phyloP scores from a whole-genome alignment of 2,888 invertebrate species.

The Sipha maydis region DNA sequence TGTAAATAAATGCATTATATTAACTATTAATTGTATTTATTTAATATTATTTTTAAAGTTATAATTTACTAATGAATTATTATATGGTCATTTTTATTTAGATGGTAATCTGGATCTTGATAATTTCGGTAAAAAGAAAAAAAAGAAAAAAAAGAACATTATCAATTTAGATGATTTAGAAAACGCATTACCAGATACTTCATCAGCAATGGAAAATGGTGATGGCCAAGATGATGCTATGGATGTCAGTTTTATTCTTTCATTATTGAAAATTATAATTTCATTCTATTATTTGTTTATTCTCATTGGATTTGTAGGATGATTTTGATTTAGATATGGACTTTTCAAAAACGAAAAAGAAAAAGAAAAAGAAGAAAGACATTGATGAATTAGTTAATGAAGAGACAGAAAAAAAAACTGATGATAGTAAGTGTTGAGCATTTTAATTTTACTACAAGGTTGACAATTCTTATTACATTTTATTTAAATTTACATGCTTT shows the following conservation, averaged over 20 bases:
- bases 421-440: constrained; percentile 70
- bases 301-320: constrained; percentile 67
- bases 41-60: neutral
- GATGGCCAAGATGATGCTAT: constrained; percentile 65
- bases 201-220: constrained; percentile 64
- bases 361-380: constrained; percentile 90
- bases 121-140: constrained; percentile 86
- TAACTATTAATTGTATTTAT: neutral
- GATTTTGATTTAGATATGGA: constrained; percentile 86
- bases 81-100: neutral
- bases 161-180: constrained; percentile 90
- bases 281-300: constrained; percentile 46
- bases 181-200: constrained; percentile 78
- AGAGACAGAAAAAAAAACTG: constrained; percentile 77
- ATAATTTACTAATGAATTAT: neutral
- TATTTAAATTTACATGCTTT: constrained; percentile 60
- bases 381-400: constrained; percentile 85
- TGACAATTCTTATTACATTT: constrained; percentile 38
- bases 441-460: constrained; percentile 17
- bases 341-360: constrained; percentile 86
- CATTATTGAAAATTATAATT: constrained; percentile 32
- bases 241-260: constrained; percentile 64
- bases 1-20: neutral
- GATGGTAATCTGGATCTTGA: constrained; percentile 72
- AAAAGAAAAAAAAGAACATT: constrained; percentile 86